These are phyloP conservation scores for Antechinus stuartii DNA, from an alignment of 2,113 vertebrate species.

Conservation along the genomic window DNA sequence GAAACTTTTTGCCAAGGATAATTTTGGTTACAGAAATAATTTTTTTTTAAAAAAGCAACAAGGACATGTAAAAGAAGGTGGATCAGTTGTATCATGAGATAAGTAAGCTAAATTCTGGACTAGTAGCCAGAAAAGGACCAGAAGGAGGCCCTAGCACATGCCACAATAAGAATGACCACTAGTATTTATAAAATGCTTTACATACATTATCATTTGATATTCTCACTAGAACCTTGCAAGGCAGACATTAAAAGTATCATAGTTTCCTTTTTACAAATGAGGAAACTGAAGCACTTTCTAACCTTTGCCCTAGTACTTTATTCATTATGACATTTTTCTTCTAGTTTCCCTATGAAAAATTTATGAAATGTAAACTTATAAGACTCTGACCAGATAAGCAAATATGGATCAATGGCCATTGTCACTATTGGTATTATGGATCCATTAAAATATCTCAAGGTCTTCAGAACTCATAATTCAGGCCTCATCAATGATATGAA, in stretches of 20 bases:
- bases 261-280: not conserved
- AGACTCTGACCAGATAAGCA: not conserved
- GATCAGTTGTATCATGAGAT: not conserved
- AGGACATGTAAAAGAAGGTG: not conserved
- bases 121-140: not conserved
- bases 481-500: not conserved
- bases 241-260: not conserved
- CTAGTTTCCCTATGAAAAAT: not conserved
- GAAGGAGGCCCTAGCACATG: not conserved
- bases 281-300: not conserved
- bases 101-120: not conserved
- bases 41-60: not conserved
- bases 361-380: not conserved
- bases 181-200: not conserved
- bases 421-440: not conserved
- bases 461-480: too few relatives aligned
- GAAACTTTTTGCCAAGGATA: not conserved
- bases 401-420: not conserved
- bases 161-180: not conserved
- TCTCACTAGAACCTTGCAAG: not conserved
- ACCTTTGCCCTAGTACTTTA: too few relatives aligned
- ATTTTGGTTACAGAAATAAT: not conserved
- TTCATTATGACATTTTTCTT: not conserved
- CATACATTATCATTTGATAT: not conserved
- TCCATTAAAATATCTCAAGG: not conserved